Conservation (phyloP, 2,888 invertebrate genomes). For the Cartodere bifasciata region DNA sequence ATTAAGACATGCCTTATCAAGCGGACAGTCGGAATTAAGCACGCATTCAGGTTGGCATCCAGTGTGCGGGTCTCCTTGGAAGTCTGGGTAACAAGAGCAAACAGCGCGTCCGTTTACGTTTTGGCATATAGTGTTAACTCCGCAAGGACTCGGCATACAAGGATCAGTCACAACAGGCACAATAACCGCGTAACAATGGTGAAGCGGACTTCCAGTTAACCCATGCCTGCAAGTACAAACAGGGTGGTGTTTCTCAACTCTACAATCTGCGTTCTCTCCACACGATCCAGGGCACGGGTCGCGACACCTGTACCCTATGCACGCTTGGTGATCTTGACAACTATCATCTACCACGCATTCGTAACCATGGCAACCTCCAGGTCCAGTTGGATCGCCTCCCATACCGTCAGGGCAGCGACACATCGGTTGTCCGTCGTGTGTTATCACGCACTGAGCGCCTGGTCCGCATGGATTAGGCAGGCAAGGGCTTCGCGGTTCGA, state of each 20-base stretch:
- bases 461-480: conserved; percentile 72
- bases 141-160: conserved; percentile 65
- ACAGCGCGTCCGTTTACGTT: conserved; percentile 55
- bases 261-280: conserved; percentile 60
- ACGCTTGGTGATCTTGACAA: conserved; percentile 58
- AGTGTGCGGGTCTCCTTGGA: conserved; percentile 63
- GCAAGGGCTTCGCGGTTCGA: conserved; percentile 57
- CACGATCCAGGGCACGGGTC: conserved; percentile 77
- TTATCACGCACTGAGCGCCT: conserved; percentile 57
- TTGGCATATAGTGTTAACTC: conserved; percentile 65
- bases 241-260: conserved; percentile 66
- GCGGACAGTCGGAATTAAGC: conserved; percentile 70
- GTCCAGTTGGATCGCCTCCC: conserved; percentile 62
- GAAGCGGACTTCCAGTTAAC: conserved; percentile 63
- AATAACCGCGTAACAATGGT: conserved; percentile 52
- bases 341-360: conserved; percentile 73
- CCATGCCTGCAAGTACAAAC: conserved; percentile 63
- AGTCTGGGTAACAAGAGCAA: conserved; percentile 65
- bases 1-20: conserved; percentile 62
- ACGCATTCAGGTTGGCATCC: conserved; percentile 70
- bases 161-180: conserved; percentile 46
- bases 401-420: conserved; percentile 65
- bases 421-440: conserved; percentile 53
- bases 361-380: conserved; percentile 59
- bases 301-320: conserved; percentile 66